Evolutionary conservation across 1,140 invertebrate genomes (phyloP), one percentile per base, ranked within the genome.

Genomic region (Sesamia nonagrioides): DNA sequence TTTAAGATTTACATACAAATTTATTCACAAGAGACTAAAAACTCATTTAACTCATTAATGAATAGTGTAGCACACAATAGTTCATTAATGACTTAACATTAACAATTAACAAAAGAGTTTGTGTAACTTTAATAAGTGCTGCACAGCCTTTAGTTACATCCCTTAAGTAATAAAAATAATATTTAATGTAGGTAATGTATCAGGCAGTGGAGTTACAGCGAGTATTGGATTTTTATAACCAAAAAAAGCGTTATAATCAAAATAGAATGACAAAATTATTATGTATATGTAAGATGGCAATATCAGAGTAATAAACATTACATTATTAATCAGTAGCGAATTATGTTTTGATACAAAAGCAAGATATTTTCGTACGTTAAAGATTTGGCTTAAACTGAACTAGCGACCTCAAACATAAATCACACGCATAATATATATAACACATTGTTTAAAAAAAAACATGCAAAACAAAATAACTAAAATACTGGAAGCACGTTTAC

Each of bases 61-160:
- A 61, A 45, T 50, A 61, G 58, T 48, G 15, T 48, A 35, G 37
- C 58, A 58, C 9, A 61, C 56, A 9, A n/a, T 42, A 50, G 45
- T 75, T 18, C 21, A 75, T 45, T 74, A 74, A 75, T 75, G 54
- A 75, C 37, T 73, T 73, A 60, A 60, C 27, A 21, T 58, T 15
- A 72, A 72, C 18, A 77, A 74, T 35, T 76, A 77, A 77, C 74
- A 79, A 81, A 73, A 79, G 56, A 78, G 77, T 69, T 69, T 35
- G 56, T 77, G 76, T 54, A 80, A 78, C 60, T 60, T 77, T 80
- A 78, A 76, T 40, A 42, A 84, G 74, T 77, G 75, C 61, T 68
- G 68, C 88, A 90, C 87, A 89, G 87, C 82, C 80, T 84, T 82
- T 4, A 78, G 82, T 86, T 83, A 52, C 40, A 74, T 66, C 17